A percentile compares a stretch with the other conserved stretches of the same genome.
phyloP scores from a whole-genome alignment of 1,140 invertebrate genomes.

The Hestina assimilis region DNA sequence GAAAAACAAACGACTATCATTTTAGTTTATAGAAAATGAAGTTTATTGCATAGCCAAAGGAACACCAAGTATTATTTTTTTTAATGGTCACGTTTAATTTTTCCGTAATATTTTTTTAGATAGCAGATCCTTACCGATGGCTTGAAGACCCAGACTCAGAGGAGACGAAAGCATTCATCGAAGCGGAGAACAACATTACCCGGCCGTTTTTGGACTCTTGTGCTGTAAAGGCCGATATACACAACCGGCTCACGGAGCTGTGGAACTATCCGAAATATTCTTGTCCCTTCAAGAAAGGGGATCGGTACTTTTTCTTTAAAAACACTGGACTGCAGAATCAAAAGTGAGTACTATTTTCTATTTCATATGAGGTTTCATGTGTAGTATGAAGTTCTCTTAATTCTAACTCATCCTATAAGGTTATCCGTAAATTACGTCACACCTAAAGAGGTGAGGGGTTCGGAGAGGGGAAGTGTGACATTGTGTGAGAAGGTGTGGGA shows the following conservation, averaged over 20 bases:
- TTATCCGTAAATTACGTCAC: too few relatives aligned
- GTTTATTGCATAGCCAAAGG: too few relatives aligned
- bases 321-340: conserved; percentile 98
- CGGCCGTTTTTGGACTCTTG: conserved; percentile 91
- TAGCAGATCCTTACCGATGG: conserved; percentile 97
- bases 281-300: conserved; percentile 89
- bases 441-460: too few relatives aligned
- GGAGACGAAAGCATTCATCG: conserved; percentile 95
- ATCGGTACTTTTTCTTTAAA: conserved; percentile 94
- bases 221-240: conserved; percentile 85
- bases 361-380: background rate
- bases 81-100: too few relatives aligned
- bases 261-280: conserved; percentile 98
- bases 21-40: too few relatives aligned
- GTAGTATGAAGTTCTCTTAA: too few relatives aligned
- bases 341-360: conserved; percentile 80
- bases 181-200: conserved; percentile 94
- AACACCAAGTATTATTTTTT: too few relatives aligned
- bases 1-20: too few relatives aligned
- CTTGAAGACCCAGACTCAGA: conserved; percentile 96
- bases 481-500: too few relatives aligned
- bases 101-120: too few relatives aligned
- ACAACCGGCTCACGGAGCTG: conserved; percentile 89
- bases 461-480: too few relatives aligned
- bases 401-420: too few relatives aligned